These are phyloP conservation scores for Stigmatopora nigra DNA, from an alignment of 2,113 vertebrate genomes.

Conservation along the genomic window DNA sequence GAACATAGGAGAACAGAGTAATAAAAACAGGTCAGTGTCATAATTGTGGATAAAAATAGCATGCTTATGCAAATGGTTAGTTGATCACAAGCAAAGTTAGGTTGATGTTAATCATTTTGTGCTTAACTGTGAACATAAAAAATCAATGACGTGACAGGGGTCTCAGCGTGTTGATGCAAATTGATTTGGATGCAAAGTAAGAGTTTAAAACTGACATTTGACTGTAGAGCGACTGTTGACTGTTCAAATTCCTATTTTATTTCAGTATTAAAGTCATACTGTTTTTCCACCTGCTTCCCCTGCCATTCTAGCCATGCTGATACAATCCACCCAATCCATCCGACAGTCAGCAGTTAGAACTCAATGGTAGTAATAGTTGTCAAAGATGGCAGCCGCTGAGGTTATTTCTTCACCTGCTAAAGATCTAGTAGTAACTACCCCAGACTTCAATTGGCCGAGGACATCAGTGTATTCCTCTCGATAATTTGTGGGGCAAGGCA, in stretches of 20 bases:
- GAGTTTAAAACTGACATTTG: neutral
- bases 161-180: neutral
- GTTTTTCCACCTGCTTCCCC: neutral
- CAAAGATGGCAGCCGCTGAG: no score
- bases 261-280: neutral
- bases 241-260: neutral
- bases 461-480: conserved; percentile 20
- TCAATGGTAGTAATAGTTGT: neutral
- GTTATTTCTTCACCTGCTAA: neutral
- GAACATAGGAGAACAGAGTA: no score
- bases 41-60: no score
- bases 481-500: conserved; percentile 34
- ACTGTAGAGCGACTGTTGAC: neutral
- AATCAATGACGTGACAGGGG: no score
- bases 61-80: no score
- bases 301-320: no score
- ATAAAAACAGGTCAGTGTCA: no score
- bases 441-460: conserved; percentile 6
- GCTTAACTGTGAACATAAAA: no score
- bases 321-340: no score
- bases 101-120: no score
- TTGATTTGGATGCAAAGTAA: neutral
- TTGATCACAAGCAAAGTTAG: no score
- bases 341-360: no score
- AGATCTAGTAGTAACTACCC: neutral